Evolutionary conservation across 2,797 vertebrate genomes (phyloP).

Genomic region (Poliocrania exsul): DNA sequence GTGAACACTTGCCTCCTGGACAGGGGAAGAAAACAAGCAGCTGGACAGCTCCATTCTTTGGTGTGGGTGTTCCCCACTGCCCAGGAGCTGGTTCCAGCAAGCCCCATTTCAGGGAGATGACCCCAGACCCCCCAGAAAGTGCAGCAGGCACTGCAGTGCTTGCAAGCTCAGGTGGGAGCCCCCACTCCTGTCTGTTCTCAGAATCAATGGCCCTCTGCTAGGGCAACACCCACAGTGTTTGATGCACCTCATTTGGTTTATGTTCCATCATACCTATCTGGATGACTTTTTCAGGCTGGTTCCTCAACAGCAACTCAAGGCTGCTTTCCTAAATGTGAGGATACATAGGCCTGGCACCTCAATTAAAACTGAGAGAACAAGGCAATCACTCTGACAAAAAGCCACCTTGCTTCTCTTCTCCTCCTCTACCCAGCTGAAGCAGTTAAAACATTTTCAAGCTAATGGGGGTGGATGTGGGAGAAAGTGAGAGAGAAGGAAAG

Average conservation of each 20-base stretch:
- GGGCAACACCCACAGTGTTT: not conserved
- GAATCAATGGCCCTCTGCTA: not conserved
- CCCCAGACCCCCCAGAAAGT: not conserved
- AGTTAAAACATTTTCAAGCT: not conserved
- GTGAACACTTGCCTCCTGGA: not conserved
- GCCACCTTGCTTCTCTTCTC: not conserved
- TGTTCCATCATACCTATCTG: not conserved
- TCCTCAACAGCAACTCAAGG: not conserved
- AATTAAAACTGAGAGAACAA: not conserved
- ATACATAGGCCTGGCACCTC: not conserved
- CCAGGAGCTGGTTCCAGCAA: not conserved
- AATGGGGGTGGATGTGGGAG: conserved; percentile 8
- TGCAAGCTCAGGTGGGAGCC: not conserved
- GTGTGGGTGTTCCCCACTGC: not conserved
- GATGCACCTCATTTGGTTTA: not conserved
- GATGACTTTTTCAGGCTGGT: not conserved
- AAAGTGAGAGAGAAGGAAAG: not conserved
- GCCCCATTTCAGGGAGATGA: not conserved
- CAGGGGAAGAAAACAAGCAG: not conserved
- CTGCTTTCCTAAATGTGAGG: not conserved
- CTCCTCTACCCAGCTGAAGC: not conserved
- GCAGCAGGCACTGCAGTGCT: not conserved
- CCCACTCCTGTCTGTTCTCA: not conserved
- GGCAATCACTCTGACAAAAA: not conserved
- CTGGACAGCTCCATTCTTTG: not conserved